Evolutionary conservation across 2,797 vertebrate species (phyloP).

Genomic region (Platyrinchus mystaceus): DNA sequence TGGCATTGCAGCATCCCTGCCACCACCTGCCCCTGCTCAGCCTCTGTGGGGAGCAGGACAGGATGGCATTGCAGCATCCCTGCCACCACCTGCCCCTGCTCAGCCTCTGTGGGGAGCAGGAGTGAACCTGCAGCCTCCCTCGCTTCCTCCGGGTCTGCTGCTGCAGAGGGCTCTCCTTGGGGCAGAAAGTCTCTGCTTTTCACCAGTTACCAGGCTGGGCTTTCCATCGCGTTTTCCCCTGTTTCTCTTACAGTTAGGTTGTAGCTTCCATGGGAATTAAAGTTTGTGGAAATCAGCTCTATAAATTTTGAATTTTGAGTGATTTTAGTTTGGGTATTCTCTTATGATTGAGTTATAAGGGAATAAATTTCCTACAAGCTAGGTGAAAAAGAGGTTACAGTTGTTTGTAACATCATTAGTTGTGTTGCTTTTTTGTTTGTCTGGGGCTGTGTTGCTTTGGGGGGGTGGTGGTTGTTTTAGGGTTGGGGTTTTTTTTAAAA

Average conservation of each 20-base stretch:
- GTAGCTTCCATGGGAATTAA: background rate
- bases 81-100: background rate
- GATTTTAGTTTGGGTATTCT: background rate
- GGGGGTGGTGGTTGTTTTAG: background rate
- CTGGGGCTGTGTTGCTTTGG: background rate
- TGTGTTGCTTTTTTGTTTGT: background rate
- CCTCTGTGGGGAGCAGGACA: background rate
- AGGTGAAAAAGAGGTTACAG: background rate
- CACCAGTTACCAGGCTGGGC: background rate
- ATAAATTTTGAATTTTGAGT: background rate
- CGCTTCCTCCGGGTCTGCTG: fast-evolving
- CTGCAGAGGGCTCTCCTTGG: background rate
- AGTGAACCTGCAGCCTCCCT: background rate
- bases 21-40: background rate
- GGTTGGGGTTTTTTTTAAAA: background rate
- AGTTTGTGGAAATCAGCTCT: background rate
- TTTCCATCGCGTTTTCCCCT: background rate
- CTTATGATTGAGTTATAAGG: background rate
- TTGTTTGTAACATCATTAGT: background rate
- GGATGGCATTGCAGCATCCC: background rate
- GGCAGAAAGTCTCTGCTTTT: background rate
- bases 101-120: background rate
- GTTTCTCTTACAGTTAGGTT: background rate
- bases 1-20: background rate
- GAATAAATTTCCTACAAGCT: background rate